Evolutionary conservation across 2,797 vertebrate species (phyloP), one percentile per base, ranked within the genome.

Genomic region (Coregonus sp.): DNA sequence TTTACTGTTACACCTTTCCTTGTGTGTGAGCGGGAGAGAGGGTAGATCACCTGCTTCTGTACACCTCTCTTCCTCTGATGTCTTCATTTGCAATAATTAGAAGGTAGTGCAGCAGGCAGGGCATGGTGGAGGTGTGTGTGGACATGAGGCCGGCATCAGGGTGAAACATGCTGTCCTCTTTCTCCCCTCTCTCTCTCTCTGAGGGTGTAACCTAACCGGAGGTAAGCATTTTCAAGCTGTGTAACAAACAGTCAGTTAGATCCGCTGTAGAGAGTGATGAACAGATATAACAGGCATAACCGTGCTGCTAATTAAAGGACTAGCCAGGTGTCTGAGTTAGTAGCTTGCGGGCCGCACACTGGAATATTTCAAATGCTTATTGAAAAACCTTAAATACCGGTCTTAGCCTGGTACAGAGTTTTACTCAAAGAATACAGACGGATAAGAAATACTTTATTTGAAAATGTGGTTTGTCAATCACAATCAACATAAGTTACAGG

Each of bases 41-140:
- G 31, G 37, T 18, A 16, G 31, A 47, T 47, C 40, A 3, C 9
- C 33, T 65, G 29, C 37, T 29, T 68, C 14, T 81, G 20, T 73
- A 59, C 18, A 65, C 6, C 4, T 61, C 72, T 74, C 1, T 51
- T 15, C 68, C 56, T 54, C 12, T 80, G 52, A 73, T 86, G 82
- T 81, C 75, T 86, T 59, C 11, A 56, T 86, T 70, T 78, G 56
- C 79, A 83, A 73, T 91, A 92, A 93, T 92, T 92, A 90, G 83
- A 89, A 86, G 83, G 89, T 67, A 86, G 84, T 81, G 72, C 25
- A 11, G 29, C 18, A 70, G 68, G 68, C 72, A 74, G 68, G 18
- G 61, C 63, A 35, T 37, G 7, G 35, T 37, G 5, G 77, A 56
- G 72, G 69, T 51, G 80, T 77, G 83, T 82, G 79, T 82, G 68